Conservation (phyloP, 2,113 vertebrate genomes). For the Saimiri boliviensis region DNA sequence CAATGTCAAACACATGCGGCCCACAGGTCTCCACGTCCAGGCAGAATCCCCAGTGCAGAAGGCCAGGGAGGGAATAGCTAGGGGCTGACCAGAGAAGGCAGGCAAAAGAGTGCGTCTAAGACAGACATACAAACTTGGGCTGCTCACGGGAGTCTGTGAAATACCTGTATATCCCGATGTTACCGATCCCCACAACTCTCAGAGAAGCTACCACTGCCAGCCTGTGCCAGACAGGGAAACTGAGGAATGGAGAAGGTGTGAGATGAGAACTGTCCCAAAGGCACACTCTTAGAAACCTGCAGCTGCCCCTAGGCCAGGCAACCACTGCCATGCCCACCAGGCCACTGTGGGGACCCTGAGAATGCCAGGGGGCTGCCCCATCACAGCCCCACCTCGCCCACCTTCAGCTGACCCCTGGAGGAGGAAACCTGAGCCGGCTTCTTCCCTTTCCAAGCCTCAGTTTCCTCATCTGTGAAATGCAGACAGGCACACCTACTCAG, state of each 20-base stretch:
- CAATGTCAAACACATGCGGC: too few species aligned
- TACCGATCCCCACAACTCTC: fast-evolving
- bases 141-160: not conserved
- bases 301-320: not conserved
- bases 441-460: not conserved
- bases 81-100: not conserved
- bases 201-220: too few species aligned
- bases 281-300: not conserved
- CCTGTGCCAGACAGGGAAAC: not conserved
- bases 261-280: not conserved
- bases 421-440: not conserved
- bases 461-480: not conserved
- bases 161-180: not conserved
- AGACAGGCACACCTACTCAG: fast-evolving
- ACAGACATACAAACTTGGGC: not conserved
- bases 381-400: not conserved
- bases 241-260: not conserved
- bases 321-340: not conserved
- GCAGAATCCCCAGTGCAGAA: too few species aligned
- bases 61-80: too few species aligned
- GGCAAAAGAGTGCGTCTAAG: not conserved
- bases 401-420: fast-evolving
- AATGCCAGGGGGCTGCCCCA: too few species aligned
- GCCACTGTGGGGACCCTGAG: not conserved
- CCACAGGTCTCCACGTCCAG: not conserved